Evolutionary conservation across 2,797 vertebrate genomes (phyloP).

Genomic region (Artibeus lituratus): DNA sequence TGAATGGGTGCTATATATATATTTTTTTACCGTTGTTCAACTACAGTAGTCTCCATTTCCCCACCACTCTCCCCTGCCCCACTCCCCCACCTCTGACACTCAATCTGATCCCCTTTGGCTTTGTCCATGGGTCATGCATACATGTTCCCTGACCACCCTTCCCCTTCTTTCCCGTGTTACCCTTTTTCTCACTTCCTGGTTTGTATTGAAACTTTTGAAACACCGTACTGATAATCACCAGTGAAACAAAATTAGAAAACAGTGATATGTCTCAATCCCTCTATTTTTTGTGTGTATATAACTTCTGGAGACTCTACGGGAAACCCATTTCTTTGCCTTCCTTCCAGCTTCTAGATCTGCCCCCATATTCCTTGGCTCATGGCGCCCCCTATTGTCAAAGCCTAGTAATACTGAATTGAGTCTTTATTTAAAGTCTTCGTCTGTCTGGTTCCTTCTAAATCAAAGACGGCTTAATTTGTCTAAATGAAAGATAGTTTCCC

Average conservation of each 20-base stretch:
- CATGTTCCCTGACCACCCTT: too few relatives aligned
- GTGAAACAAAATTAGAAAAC: not conserved
- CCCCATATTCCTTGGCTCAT: not conserved
- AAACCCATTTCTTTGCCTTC: not conserved
- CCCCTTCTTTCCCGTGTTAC: too few relatives aligned
- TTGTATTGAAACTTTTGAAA: conserved; percentile 6
- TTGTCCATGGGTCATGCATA: too few relatives aligned
- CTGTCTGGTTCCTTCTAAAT: not conserved
- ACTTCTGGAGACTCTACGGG: not conserved
- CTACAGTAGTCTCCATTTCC: too few relatives aligned
- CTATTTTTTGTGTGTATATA: not conserved
- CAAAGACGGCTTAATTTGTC: not conserved
- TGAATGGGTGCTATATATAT: too few relatives aligned
- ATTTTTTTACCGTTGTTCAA: too few relatives aligned
- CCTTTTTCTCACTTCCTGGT: not conserved
- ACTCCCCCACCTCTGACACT: too few relatives aligned
- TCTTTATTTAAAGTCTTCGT: not conserved
- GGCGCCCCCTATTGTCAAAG: not conserved
- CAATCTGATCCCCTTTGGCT: too few relatives aligned
- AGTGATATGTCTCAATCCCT: not conserved
- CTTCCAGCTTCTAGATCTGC: not conserved
- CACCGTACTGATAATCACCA: not conserved
- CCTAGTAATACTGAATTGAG: not conserved
- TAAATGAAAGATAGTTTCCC: not conserved
- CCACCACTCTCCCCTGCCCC: too few relatives aligned